Evolutionary conservation across 2,113 vertebrate genomes (phyloP).

Genomic region (Raja brachyura): DNA sequence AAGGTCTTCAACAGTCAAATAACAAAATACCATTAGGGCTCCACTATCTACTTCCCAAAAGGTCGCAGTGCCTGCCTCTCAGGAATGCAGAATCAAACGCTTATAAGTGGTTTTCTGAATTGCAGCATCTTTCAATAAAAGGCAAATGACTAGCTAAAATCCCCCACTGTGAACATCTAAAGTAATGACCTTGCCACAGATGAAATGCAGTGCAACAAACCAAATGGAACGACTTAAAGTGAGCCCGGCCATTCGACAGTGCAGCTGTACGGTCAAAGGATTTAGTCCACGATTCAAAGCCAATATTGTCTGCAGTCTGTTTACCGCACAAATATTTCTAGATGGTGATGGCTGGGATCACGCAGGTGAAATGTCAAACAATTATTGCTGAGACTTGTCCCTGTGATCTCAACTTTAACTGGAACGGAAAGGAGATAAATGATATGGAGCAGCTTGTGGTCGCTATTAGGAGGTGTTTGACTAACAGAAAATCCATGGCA

Average conservation of each 20-base stretch:
- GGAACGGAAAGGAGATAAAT: background rate
- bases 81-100: background rate
- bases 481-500: background rate
- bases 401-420: background rate
- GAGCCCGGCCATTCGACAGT: background rate
- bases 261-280: background rate
- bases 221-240: background rate
- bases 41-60: background rate
- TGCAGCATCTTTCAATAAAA: background rate
- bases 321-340: background rate
- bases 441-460: background rate
- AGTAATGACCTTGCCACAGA: constrained; percentile 17
- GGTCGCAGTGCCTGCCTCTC: background rate
- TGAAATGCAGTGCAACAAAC: background rate
- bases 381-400: too few relatives aligned
- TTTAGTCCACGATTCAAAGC: background rate
- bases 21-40: background rate
- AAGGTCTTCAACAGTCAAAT: background rate
- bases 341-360: background rate
- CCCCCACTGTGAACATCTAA: constrained; percentile 15
- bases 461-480: background rate
- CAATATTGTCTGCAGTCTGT: background rate
- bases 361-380: background rate
- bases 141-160: background rate
- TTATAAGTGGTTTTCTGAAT: background rate